Conservation (phyloP, 1,140 invertebrate species). For the Eueides isabella region DNA sequence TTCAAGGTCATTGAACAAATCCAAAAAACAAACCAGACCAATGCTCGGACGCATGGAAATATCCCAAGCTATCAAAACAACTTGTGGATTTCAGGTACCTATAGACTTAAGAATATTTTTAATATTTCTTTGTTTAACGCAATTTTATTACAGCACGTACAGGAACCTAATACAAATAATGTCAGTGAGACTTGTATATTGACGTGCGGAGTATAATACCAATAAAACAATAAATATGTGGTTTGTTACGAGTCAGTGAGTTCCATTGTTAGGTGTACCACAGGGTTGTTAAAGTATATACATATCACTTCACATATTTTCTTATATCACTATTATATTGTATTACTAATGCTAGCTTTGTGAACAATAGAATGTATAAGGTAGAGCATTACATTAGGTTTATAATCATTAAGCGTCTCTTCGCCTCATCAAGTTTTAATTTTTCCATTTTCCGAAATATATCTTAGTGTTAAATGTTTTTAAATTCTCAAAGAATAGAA, state of each 20-base stretch:
- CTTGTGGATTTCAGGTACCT: background rate
- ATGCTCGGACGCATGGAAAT: background rate
- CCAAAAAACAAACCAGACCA: background rate
- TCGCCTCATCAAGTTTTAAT: no score
- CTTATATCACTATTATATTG: background rate
- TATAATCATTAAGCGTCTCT: no score
- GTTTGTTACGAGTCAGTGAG: background rate
- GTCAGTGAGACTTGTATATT: background rate
- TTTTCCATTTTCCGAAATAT: no score
- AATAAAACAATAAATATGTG: constrained; percentile 8
- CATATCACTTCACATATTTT: background rate
- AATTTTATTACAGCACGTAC: background rate
- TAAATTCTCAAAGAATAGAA: no score
- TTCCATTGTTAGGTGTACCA: constrained; percentile 4
- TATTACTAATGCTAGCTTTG: background rate
- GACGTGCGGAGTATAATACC: background rate
- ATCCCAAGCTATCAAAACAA: background rate
- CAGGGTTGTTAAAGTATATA: constrained; percentile 11
- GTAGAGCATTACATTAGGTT: no score
- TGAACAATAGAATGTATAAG: background rate
- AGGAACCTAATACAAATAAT: background rate
- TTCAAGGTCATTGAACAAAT: no score
- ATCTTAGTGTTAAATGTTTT: no score
- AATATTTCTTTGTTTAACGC: background rate
- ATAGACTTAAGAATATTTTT: background rate